Evolutionary conservation across 1,140 invertebrate species (phyloP).

Genomic region (Eueides isabella): DNA sequence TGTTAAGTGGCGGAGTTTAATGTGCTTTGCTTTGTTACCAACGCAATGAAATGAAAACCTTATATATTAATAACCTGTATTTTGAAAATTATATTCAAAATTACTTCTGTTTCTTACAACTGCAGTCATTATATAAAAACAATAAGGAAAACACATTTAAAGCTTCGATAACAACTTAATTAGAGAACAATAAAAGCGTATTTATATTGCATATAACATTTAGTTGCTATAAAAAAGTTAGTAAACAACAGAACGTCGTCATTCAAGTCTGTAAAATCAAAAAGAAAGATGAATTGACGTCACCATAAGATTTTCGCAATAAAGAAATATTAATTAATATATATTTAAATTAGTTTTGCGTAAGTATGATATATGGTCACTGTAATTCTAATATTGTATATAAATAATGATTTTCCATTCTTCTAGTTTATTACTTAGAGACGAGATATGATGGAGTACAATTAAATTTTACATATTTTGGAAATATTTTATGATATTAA

Average conservation of each 20-base stretch:
- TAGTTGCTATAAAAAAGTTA: neutral
- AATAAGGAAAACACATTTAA: neutral
- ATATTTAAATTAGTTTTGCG: slow-evolving; percentile 18
- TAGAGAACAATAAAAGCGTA: neutral
- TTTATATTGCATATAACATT: too few species aligned
- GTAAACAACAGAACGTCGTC: neutral
- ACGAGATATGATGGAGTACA: neutral
- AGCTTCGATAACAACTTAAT: neutral
- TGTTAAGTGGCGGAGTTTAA: too few species aligned
- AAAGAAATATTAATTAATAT: slow-evolving; percentile 9
- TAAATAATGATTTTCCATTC: neutral
- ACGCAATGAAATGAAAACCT: too few species aligned
- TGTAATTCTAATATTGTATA: neutral
- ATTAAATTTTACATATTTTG: slow-evolving; percentile 2
- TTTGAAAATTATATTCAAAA: too few species aligned
- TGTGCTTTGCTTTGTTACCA: too few species aligned
- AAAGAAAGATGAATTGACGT: neutral
- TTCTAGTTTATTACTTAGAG: neutral
- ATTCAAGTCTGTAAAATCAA: neutral
- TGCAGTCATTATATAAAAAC: neutral
- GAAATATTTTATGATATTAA: neutral
- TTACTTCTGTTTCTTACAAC: neutral
- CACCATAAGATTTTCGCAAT: neutral
- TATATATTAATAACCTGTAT: too few species aligned
- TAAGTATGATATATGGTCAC: slow-evolving; percentile 9